Evolutionary conservation across 2,113 vertebrate genomes (phyloP), one percentile per base, ranked within the genome.

Genomic region (Rhagologus leucostigma): DNA sequence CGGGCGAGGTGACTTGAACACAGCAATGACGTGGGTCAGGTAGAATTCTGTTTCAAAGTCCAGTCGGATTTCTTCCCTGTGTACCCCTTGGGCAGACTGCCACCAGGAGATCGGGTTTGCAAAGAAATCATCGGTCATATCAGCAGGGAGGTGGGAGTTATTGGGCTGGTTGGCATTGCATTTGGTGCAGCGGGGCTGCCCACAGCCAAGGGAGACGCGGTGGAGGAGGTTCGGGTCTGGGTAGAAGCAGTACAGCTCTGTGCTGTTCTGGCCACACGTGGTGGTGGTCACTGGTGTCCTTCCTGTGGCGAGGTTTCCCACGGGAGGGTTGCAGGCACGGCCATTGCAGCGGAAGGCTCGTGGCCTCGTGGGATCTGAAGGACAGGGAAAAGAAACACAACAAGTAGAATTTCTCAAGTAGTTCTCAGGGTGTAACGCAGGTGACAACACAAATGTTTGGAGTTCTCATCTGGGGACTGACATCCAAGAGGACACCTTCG

Each of bases 111-210:
- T 39, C 3, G 98, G 98, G 79, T 98, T 96, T 55, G 97, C 84
- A 93, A 99, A 99, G 84, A 98, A 98, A 82, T 99, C 98, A 1
- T 99, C 99, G 1, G 97, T 98, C 99, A 99, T 99, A 89, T 98
- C 97, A 21, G 97, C 95, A 42, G 98, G 97, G 30, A 98, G 98
- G 90, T 99, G 99, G 42, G 96, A 84, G 75, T 98, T 97, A 7
- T 97, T 83, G 9, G 95, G 69, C 89, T 97, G 96, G 85, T 98
- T 95, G 89, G 70, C 64, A 7, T 98, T 98, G 83, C 98, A 98
- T 27, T 98, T 98, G 76, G 96, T 71, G 74, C 98, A 98, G 49
- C 69, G 93, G 77, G 97, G 96, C 76, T 91, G 96, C 42, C 97
- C 94, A 10, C 96, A 97, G 60, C 65, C 80, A 1, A 69, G 74